These are phyloP conservation scores for Synanthedon vespiformis DNA, from an alignment of 2,888 invertebrate genomes.

Conservation along the genomic window DNA sequence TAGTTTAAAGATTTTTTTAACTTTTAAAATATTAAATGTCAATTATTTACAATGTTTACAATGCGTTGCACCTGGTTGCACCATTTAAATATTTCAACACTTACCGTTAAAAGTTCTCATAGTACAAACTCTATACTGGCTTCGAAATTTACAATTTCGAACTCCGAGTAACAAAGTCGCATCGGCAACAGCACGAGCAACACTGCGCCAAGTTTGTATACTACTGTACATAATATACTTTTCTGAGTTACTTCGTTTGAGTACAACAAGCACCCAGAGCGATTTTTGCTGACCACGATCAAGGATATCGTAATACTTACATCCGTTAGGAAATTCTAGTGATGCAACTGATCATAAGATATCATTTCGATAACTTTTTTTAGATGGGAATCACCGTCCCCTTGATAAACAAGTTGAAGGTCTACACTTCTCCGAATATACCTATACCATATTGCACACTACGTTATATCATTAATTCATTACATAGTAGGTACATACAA, in stretches of 20 bases:
- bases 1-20: too few species aligned
- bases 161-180: constrained; percentile 8
- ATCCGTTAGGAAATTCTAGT: not conserved
- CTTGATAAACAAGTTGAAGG: too few species aligned
- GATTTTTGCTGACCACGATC: constrained; percentile 10
- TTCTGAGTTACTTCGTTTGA: not conserved
- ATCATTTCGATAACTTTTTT: too few species aligned
- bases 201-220: constrained; percentile 13
- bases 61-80: too few species aligned
- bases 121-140: not conserved
- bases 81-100: constrained; percentile 5
- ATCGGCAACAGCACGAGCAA: constrained; percentile 13
- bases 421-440: too few species aligned
- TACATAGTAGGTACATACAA: too few species aligned
- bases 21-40: too few species aligned
- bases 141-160: not conserved
- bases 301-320: constrained; percentile 8
- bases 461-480: too few species aligned
- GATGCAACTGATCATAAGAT: not conserved
- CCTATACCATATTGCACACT: too few species aligned
- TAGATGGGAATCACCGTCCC: too few species aligned
- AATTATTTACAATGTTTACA: too few species aligned
- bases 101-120: constrained; percentile 24
- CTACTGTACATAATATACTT: constrained; percentile 14
- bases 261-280: not conserved